Evolutionary conservation across 2,113 vertebrate genomes (phyloP).

Genomic region (Eulemur macaco): DNA sequence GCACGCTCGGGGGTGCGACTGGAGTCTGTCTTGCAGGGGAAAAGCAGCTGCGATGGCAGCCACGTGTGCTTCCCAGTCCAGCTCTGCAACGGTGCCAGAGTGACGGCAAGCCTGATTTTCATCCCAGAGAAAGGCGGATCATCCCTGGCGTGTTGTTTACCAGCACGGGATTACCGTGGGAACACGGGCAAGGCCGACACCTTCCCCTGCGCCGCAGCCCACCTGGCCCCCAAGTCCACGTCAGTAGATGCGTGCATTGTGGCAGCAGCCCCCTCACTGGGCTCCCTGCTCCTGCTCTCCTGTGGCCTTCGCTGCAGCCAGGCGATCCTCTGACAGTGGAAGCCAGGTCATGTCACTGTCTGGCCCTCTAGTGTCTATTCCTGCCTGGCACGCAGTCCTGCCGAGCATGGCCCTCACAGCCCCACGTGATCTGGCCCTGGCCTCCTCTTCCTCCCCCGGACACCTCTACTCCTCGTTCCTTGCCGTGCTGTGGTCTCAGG

Average conservation of each 20-base stretch:
- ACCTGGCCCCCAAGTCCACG: rapidly evolving
- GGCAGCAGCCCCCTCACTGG: neutral
- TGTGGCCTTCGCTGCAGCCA: neutral
- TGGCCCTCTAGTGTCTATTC: neutral
- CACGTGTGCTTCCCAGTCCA: neutral
- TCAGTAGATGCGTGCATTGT: rapidly evolving
- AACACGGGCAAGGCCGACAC: rapidly evolving
- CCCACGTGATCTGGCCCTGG: neutral
- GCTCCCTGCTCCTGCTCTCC: too few species aligned
- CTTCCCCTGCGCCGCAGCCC: rapidly evolving
- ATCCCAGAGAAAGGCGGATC: neutral
- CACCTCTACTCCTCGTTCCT: rapidly evolving
- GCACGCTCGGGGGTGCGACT: rapidly evolving
- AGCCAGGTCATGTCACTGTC: rapidly evolving
- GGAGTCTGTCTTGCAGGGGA: neutral
- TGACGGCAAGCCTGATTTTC: rapidly evolving
- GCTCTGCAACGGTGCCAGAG: neutral
- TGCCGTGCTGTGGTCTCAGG: rapidly evolving
- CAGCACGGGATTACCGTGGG: neutral
- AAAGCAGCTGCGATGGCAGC: neutral
- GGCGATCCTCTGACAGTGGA: neutral
- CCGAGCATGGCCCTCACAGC: neutral
- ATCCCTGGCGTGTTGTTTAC: neutral
- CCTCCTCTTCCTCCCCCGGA: neutral
- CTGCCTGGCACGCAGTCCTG: neutral